Percentiles rank a stretch among this genome's conserved stretches.
phyloP scores from a whole-genome alignment of 1,140 invertebrate species.

The Drosophila ambigua region DNA sequence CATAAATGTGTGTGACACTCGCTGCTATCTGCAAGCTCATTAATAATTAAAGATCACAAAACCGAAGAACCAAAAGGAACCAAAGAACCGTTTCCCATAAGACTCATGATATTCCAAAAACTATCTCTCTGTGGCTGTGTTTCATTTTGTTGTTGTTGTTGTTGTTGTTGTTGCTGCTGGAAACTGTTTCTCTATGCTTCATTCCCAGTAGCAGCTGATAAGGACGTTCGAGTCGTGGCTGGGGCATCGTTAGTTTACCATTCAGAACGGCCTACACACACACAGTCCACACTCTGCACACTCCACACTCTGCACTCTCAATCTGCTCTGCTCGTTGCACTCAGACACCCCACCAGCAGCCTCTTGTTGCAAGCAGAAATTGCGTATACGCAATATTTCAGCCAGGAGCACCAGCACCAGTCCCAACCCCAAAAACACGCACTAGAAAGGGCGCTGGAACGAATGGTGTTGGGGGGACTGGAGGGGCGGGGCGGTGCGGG shows the following conservation, averaged over 20 bases:
- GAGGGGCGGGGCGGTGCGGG: no score
- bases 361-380: slow-evolving; percentile 1
- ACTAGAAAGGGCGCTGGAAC: not conserved
- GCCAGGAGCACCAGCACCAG: slow-evolving; percentile 31
- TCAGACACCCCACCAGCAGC: no score
- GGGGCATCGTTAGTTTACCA: slow-evolving; percentile 64
- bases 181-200: slow-evolving; percentile 5
- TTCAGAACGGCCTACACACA: slow-evolving; percentile 1
- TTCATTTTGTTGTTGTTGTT: not conserved
- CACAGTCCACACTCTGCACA: not conserved
- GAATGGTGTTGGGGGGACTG: no score
- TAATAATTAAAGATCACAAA: slow-evolving; percentile 40
- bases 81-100: slow-evolving; percentile 9
- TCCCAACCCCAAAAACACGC: slow-evolving; percentile 48
- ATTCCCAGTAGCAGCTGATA: slow-evolving; percentile 54
- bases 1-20: not conserved
- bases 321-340: not conserved
- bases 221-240: slow-evolving; percentile 59
- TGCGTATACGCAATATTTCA: slow-evolving; percentile 75
- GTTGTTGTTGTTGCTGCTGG: not conserved
- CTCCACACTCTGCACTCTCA: slow-evolving; percentile 15
- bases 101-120: slow-evolving; percentile 47
- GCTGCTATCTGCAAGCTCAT: slow-evolving; percentile 27
- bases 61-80: not conserved
- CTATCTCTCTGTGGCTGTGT: slow-evolving; percentile 17